Percentiles rank a stretch among this genome's conserved stretches.
Conservation (phyloP, 1,140 invertebrate genomes). For the Drosophila hydei region DNA sequence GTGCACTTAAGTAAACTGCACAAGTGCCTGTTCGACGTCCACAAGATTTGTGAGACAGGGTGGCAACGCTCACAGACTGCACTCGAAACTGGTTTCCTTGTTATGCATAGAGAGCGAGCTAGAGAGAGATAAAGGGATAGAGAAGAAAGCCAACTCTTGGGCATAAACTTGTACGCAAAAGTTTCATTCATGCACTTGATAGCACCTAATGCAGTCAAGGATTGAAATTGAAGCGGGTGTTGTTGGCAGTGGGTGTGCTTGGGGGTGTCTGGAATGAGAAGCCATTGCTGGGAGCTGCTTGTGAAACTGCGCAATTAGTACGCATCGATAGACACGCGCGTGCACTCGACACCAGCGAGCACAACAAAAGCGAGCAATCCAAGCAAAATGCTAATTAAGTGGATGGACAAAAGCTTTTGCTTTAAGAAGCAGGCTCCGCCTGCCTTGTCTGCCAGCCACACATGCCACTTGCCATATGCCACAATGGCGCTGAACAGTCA, state of each 20-base stretch:
- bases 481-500: constrained; percentile 49
- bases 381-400: constrained; percentile 79
- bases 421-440: constrained; percentile 15
- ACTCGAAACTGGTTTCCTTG: constrained; percentile 76
- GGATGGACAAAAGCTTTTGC: constrained; percentile 41
- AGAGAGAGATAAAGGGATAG: background rate
- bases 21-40: constrained; percentile 20
- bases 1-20: constrained; percentile 34
- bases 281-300: background rate
- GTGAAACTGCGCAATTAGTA: constrained; percentile 72
- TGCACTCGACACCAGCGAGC: constrained; percentile 53
- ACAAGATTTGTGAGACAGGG: constrained; percentile 13
- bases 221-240: constrained; percentile 38
- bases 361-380: constrained; percentile 60
- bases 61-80: constrained; percentile 18
- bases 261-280: constrained; percentile 1
- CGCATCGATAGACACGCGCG: constrained; percentile 79
- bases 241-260: background rate
- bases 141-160: constrained; percentile 5
- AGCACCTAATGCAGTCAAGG: constrained; percentile 52
- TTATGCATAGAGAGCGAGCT: constrained; percentile 46
- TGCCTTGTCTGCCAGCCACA: background rate
- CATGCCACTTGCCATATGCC: constrained; percentile 25
- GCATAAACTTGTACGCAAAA: constrained; percentile 43
- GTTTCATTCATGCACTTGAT: constrained; percentile 51